Evolutionary conservation across 2,113 vertebrate genomes (phyloP).

Genomic region (Hyaena hyaena): DNA sequence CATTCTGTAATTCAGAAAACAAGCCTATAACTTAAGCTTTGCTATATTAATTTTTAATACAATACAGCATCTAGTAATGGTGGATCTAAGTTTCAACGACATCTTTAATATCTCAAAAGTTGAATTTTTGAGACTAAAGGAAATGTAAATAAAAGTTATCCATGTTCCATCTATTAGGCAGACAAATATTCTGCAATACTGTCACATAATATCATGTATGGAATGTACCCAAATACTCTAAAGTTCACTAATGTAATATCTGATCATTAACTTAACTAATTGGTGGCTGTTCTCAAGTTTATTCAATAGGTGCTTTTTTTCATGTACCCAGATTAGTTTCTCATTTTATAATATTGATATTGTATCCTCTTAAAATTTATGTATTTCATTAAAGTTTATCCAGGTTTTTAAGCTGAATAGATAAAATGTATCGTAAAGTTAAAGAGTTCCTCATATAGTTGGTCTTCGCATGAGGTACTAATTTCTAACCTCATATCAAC

Average conservation of each 20-base stretch:
- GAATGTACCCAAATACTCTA: background rate
- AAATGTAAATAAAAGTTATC: background rate
- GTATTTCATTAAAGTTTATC: background rate
- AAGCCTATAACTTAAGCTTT: background rate
- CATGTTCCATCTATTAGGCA: background rate
- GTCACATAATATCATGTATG: background rate
- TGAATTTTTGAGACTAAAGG: background rate
- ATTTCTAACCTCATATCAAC: slow-evolving; percentile 48
- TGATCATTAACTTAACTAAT: background rate
- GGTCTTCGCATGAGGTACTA: slow-evolving; percentile 19
- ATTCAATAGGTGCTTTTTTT: background rate
- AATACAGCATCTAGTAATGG: background rate
- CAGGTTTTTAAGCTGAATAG: slow-evolving; percentile 55
- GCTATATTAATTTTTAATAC: background rate
- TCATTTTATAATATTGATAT: background rate
- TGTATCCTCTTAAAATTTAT: background rate
- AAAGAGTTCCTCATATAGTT: background rate
- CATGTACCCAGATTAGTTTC: slow-evolving; percentile 4
- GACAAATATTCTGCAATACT: background rate
- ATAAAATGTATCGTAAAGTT: slow-evolving; percentile 32
- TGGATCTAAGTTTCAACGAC: background rate
- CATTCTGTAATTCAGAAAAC: background rate
- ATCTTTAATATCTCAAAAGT: background rate
- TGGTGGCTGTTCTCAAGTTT: background rate
- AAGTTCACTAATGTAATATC: background rate